Conservation (phyloP, 2,113 vertebrate genomes). For the Heliornis fulica region DNA sequence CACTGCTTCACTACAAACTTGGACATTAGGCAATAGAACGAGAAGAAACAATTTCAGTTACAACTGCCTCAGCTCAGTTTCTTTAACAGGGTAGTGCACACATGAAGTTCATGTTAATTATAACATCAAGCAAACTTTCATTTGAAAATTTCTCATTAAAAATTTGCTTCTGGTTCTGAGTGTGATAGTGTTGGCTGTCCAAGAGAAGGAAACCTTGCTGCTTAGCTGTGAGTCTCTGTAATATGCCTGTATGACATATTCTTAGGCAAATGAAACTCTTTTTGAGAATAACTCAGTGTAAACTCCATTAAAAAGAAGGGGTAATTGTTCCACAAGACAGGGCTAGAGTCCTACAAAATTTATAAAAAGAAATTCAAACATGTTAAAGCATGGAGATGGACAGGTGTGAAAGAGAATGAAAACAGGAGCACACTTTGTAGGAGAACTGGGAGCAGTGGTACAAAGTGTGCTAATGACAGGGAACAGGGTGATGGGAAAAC, state of each 20-base stretch:
- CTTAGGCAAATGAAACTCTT: neutral
- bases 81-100: neutral
- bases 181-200: neutral
- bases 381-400: neutral
- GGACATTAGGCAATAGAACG: neutral
- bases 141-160: neutral
- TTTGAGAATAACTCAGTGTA: neutral
- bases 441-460: slow-evolving; percentile 2
- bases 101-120: neutral
- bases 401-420: neutral
- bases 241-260: neutral
- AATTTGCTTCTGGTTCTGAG: neutral
- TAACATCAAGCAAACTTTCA: neutral
- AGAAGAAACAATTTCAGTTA: neutral
- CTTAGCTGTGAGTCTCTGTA: neutral
- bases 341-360: neutral
- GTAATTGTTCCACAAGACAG: slow-evolving; percentile 8
- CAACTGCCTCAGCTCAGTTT: neutral
- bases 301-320: neutral
- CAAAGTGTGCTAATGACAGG: slow-evolving; percentile 31
- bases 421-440: neutral
- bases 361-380: neutral
- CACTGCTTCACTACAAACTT: neutral
- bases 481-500: slow-evolving; percentile 1
- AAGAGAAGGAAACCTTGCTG: neutral